A percentile compares a stretch with the other conserved stretches of the same genome.
Conservation (phyloP, 2,797 vertebrate species). For the Emys orbicularis region DNA sequence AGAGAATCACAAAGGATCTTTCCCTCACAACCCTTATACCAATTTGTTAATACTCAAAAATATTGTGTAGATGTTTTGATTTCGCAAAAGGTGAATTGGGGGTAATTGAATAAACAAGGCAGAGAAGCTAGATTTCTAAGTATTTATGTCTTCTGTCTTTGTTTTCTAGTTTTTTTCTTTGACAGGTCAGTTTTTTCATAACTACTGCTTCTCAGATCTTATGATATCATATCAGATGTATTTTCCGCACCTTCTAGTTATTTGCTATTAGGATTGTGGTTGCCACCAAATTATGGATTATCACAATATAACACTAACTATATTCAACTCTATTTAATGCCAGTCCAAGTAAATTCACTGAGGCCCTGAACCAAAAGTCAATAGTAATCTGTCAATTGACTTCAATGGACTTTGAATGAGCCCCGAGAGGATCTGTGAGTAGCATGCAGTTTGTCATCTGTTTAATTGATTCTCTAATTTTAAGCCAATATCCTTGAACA, state of each 20-base stretch:
- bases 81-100: background rate
- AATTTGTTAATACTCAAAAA: background rate
- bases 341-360: background rate
- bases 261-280: background rate
- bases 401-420: background rate
- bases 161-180: background rate
- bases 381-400: background rate
- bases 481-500: background rate
- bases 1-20: background rate
- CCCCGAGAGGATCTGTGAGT: fast-evolving
- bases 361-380: background rate
- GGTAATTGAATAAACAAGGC: background rate
- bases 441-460: background rate
- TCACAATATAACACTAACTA: background rate
- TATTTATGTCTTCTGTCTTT: background rate
- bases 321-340: background rate
- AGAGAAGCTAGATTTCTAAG: fast-evolving
- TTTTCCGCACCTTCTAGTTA: background rate
- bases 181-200: background rate
- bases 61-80: background rate
- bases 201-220: background rate
- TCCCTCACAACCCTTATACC: background rate
- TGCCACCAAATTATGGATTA: background rate
- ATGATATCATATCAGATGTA: background rate
- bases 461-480: background rate